Base-by-base conservation (phyloP, 2,888 invertebrate species). In the Drosophila mercatorum region DNA sequence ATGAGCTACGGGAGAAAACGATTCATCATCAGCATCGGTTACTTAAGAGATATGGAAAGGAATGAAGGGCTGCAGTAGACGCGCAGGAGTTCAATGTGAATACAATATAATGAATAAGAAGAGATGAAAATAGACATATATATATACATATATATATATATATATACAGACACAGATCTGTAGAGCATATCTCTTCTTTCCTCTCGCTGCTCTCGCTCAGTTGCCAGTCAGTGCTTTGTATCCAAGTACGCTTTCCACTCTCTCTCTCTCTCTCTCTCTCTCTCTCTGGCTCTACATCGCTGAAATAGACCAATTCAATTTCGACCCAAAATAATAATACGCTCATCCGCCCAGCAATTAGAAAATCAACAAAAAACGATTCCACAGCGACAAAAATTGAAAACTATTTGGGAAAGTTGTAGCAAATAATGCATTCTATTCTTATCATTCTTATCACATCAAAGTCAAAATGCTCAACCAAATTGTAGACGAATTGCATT, bases 371-470 rank as follows among this genome's bases (percentile, higher is more conserved):
- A 44, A 38, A 38, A 34, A 44, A 3, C 44, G 36, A 51, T 60
- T 64, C 47, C 55, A 49, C 41, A 38, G n/a, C 55, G 68, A 73
- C 56, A 44, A 61, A 34, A 74, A 64, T 64, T 74, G 60, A 68
- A 64, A 78, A 69, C 58, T 28, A 74, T 65, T 69, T 59, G 31
- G 61, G 53, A 75, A 67, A 60, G 26, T 61, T 66, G 53, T 75
- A 57, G 67, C 78, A 78, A 78, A 75, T 75, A 76, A 68, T 68
- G 75, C 79, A 12, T 66, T 79, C 79, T 76, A 74, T 73, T 78
- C 43, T 79, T 75, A 61, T 68, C 64, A 68, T 65, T 72, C 69
- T 69, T 76, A 76, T 76, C 76, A 76, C 76, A 79, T 79, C 65
- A 66, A 75, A 70, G 70, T 59, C 65, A 69, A 78, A 78, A 55